These are phyloP conservation scores for Trigoniulus corallinus DNA, from an alignment of 1,140 invertebrate genomes.

Conservation along the genomic window DNA sequence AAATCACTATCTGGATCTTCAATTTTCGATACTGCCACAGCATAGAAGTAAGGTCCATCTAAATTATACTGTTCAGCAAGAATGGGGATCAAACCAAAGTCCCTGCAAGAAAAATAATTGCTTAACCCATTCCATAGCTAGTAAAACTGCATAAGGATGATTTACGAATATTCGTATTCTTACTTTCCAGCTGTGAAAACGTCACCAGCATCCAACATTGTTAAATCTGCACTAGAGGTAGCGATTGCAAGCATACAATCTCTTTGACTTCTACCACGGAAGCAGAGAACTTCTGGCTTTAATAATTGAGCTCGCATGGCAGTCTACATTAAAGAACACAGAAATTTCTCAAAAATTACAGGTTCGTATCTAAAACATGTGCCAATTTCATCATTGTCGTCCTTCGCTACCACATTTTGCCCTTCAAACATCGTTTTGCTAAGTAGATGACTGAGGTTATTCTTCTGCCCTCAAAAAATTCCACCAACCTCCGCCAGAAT, in stretches of 20 bases:
- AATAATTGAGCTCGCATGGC: constrained; percentile 71
- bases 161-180: constrained; percentile 2
- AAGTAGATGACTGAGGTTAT: too few species aligned
- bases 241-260: constrained; percentile 74
- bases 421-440: too few species aligned
- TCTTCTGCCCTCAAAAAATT: too few species aligned
- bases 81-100: constrained; percentile 64
- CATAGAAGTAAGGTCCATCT: constrained; percentile 71
- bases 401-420: too few species aligned
- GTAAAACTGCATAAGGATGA: too few species aligned
- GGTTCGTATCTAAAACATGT: background rate
- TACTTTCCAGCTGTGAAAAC: constrained; percentile 69
- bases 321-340: constrained; percentile 35
- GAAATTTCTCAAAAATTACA: background rate
- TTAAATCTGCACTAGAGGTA: constrained; percentile 53
- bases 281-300: constrained; percentile 73
- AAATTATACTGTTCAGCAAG: constrained; percentile 79
- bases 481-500: too few species aligned
- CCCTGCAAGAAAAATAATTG: constrained; percentile 21
- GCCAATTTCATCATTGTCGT: too few species aligned
- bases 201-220: constrained; percentile 80
- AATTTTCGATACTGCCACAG: constrained; percentile 81
- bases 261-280: constrained; percentile 64
- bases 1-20: constrained; percentile 70
- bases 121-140: background rate